Conservation (phyloP, 1,140 invertebrate genomes). For the Achatina immaculata region DNA sequence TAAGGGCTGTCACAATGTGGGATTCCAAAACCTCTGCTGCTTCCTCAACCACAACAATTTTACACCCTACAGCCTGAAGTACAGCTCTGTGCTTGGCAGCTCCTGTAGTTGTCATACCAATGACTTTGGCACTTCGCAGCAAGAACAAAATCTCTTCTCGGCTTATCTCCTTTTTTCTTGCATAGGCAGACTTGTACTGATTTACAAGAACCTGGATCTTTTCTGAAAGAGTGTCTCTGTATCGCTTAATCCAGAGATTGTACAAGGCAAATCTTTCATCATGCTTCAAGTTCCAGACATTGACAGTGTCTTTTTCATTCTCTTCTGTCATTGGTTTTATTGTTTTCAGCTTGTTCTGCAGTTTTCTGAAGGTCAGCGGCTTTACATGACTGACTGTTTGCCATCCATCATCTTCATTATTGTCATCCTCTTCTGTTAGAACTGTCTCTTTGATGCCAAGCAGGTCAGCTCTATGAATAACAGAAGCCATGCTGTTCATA, state of each 20-base stretch:
- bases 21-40: slow-evolving; percentile 66
- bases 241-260: slow-evolving; percentile 32
- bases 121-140: slow-evolving; percentile 29
- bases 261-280: slow-evolving; percentile 38
- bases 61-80: slow-evolving; percentile 47
- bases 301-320: neutral
- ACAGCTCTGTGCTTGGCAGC: slow-evolving; percentile 51
- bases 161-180: neutral
- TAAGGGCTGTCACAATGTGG: slow-evolving; percentile 72
- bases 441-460: neutral
- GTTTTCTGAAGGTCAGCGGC: slow-evolving; percentile 24
- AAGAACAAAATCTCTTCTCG: slow-evolving; percentile 35
- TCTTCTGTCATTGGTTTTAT: slow-evolving; percentile 37
- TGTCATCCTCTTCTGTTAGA: neutral
- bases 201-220: neutral
- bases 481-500: slow-evolving; percentile 15
- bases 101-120: slow-evolving; percentile 65
- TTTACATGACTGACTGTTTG: slow-evolving; percentile 7
- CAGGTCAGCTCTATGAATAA: slow-evolving; percentile 17
- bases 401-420: slow-evolving; percentile 1
- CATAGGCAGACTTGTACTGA: neutral
- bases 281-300: slow-evolving; percentile 36
- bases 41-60: slow-evolving; percentile 63
- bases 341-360: slow-evolving; percentile 41
- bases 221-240: neutral